Percentiles rank a stretch among this genome's conserved stretches.
Evolutionary conservation across 2,113 vertebrate species (phyloP).

Genomic region (Channa argus): DNA sequence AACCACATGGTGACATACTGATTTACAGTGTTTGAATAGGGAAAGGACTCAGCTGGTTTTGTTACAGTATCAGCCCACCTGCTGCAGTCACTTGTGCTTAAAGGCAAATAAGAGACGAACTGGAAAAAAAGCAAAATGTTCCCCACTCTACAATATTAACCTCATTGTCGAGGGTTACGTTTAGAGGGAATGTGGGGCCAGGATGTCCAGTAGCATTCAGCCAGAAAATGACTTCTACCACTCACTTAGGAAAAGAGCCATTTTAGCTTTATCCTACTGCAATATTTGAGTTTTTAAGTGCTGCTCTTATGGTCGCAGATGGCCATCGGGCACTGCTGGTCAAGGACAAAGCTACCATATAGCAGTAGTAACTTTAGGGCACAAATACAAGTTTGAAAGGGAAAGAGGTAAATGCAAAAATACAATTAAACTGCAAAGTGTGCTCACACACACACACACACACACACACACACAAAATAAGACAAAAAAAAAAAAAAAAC

Average conservation of each 20-base stretch:
- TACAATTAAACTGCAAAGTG: background rate
- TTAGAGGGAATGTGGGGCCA: background rate
- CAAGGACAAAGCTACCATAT: constrained; percentile 46
- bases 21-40: too few relatives aligned
- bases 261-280: constrained; percentile 34
- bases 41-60: too few relatives aligned
- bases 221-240: constrained; percentile 38
- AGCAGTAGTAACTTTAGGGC: background rate
- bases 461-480: too few relatives aligned
- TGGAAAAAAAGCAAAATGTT: background rate
- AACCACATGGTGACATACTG: too few relatives aligned
- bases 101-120: constrained; percentile 19
- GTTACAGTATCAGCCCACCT: constrained; percentile 13
- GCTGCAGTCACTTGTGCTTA: constrained; percentile 21
- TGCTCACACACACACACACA: background rate
- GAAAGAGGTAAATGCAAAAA: constrained; percentile 3
- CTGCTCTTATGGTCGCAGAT: constrained; percentile 47
- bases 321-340: constrained; percentile 14
- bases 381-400: constrained; percentile 3
- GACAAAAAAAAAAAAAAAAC: background rate
- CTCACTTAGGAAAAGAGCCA: constrained; percentile 41
- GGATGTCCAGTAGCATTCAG: constrained; percentile 13
- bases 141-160: constrained; percentile 9
- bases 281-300: constrained; percentile 35
- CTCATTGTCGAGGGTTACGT: constrained; percentile 27